Evolutionary conservation across 2,113 vertebrate species (phyloP).

Genomic region (Rhinoptilus africanus): DNA sequence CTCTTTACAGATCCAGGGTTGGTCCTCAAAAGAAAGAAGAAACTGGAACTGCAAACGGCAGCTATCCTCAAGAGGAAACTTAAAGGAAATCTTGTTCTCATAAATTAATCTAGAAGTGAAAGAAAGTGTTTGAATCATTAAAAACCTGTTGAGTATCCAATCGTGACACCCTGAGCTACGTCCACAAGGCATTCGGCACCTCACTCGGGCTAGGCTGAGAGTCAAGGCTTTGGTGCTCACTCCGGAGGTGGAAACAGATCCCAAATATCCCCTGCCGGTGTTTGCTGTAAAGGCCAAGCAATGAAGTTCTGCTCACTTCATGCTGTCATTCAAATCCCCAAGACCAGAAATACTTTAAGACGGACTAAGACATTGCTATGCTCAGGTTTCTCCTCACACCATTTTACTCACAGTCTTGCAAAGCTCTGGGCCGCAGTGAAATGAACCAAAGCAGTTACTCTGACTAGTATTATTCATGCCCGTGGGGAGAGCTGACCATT

Average conservation of each 20-base stretch:
- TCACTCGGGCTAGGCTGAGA: background rate
- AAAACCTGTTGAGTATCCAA: background rate
- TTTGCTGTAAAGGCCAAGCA: background rate
- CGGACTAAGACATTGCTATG: background rate
- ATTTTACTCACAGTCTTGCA: background rate
- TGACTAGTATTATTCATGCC: background rate
- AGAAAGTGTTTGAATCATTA: background rate
- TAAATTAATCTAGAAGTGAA: background rate
- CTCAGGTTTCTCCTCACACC: background rate
- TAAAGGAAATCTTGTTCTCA: background rate
- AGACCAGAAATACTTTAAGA: background rate
- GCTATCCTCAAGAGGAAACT: background rate
- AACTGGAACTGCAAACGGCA: background rate
- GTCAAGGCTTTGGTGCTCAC: background rate
- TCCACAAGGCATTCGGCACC: background rate
- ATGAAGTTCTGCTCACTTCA: background rate
- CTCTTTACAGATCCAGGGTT: background rate
- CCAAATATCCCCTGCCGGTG: fast-evolving
- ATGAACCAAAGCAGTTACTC: background rate
- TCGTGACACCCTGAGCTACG: fast-evolving
- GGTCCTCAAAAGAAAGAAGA: background rate
- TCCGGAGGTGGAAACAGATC: background rate
- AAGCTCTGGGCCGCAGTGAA: background rate
- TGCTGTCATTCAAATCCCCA: background rate
- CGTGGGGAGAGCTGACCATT: background rate